Conservation (phyloP, 2,888 invertebrate species). For the Amphipyra berbera region DNA sequence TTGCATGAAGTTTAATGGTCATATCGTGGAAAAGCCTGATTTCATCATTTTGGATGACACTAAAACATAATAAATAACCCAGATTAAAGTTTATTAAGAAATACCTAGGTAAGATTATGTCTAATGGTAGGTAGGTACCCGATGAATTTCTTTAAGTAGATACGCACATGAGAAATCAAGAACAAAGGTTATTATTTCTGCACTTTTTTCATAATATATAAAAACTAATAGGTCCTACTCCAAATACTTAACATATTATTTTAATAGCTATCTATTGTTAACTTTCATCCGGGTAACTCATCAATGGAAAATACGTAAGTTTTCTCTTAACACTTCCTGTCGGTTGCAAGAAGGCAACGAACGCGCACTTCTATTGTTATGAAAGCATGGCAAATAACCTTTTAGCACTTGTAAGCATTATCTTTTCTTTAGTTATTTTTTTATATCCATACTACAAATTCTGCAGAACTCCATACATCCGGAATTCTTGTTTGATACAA, state of each 20-base stretch:
- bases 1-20: slow-evolving; percentile 44
- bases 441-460: slow-evolving; percentile 19
- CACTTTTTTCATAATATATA: not conserved
- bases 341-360: slow-evolving; percentile 68
- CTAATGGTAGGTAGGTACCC: not conserved
- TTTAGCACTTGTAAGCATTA: slow-evolving; percentile 1
- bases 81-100: slow-evolving; percentile 33
- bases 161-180: slow-evolving; percentile 8
- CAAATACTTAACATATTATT: slow-evolving; percentile 43
- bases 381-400: slow-evolving; percentile 33
- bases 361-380: slow-evolving; percentile 63
- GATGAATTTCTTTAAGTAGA: slow-evolving; percentile 11
- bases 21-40: slow-evolving; percentile 37
- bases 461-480: slow-evolving; percentile 59
- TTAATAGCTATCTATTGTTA: slow-evolving; percentile 53
- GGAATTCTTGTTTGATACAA: slow-evolving; percentile 67
- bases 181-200: slow-evolving; percentile 22
- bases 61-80: slow-evolving; percentile 4
- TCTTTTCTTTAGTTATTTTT: slow-evolving; percentile 22
- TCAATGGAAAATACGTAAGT: slow-evolving; percentile 66
- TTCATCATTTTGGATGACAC: slow-evolving; percentile 40
- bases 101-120: slow-evolving; percentile 15
- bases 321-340: slow-evolving; percentile 75
- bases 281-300: slow-evolving; percentile 63
- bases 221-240: slow-evolving; percentile 16